Conservation (phyloP, 2,888 invertebrate genomes). For the Nasonovia ribisnigri region DNA sequence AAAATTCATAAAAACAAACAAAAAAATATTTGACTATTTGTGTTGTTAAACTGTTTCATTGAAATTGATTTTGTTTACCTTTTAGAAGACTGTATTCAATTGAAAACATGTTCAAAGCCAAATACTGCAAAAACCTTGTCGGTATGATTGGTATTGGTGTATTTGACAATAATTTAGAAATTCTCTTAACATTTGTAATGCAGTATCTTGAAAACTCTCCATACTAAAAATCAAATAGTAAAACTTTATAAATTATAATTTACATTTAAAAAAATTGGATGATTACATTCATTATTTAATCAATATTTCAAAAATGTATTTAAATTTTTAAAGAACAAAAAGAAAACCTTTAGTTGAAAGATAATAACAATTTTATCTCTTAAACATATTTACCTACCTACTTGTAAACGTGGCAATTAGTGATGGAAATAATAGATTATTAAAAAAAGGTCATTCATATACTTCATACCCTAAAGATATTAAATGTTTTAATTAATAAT, state of each 20-base stretch:
- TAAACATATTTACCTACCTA: too few species aligned
- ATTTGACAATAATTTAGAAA: conserved; percentile 84
- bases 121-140: conserved; percentile 85
- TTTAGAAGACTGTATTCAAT: conserved; percentile 87
- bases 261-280: background rate
- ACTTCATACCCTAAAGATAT: conserved; percentile 75
- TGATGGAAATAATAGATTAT: too few species aligned
- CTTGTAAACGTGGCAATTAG: too few species aligned
- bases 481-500: background rate
- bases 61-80: conserved; percentile 74
- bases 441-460: conserved; percentile 78
- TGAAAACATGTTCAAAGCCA: conserved; percentile 94
- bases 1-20: background rate
- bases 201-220: conserved; percentile 89
- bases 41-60: background rate
- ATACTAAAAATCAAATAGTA: conserved; percentile 76
- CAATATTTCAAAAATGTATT: too few species aligned
- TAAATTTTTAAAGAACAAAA: too few species aligned
- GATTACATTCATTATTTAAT: too few species aligned
- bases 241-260: background rate
- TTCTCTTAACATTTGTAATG: conserved; percentile 86
- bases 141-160: conserved; percentile 84
- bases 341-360: too few species aligned
- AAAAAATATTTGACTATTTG: too few species aligned
- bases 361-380: too few species aligned